These are phyloP conservation scores for Pedicia rivosa DNA, from an alignment of 2,888 invertebrate genomes.

Conservation along the genomic window DNA sequence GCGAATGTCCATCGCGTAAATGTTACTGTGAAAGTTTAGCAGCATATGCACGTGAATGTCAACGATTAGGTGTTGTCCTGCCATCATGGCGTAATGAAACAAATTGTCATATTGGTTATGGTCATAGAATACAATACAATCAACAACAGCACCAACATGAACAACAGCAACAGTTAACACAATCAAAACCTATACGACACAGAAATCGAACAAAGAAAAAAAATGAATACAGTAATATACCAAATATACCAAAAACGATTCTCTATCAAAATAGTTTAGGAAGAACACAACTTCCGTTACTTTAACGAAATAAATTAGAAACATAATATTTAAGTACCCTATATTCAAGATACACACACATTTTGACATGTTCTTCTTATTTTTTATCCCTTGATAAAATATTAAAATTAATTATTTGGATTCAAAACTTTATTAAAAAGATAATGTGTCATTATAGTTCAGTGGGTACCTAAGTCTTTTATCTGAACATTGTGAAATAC, in stretches of 20 bases:
- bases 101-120: conserved; percentile 33
- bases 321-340: no score
- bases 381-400: no score
- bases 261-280: conserved; percentile 23
- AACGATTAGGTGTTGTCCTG: conserved; percentile 54
- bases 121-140: conserved; percentile 4
- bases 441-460: no score
- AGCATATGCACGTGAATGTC: conserved; percentile 79
- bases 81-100: conserved; percentile 55
- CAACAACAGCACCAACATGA: neutral
- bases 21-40: conserved; percentile 84
- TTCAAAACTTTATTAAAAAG: no score
- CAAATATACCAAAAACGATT: conserved; percentile 25
- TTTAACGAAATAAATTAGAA: conserved; percentile 12
- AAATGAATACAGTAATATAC: conserved; percentile 23
- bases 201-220: conserved; percentile 10
- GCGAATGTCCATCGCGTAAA: conserved; percentile 62
- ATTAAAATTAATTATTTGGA: no score
- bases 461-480: no score
- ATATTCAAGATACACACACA: no score
- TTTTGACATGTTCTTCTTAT: no score
- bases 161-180: no score
- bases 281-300: conserved; percentile 30
- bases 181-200: no score
- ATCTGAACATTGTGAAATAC: no score